phyloP scores from a whole-genome alignment of 2,888 invertebrate species.

The Drosophila anomelani region DNA sequence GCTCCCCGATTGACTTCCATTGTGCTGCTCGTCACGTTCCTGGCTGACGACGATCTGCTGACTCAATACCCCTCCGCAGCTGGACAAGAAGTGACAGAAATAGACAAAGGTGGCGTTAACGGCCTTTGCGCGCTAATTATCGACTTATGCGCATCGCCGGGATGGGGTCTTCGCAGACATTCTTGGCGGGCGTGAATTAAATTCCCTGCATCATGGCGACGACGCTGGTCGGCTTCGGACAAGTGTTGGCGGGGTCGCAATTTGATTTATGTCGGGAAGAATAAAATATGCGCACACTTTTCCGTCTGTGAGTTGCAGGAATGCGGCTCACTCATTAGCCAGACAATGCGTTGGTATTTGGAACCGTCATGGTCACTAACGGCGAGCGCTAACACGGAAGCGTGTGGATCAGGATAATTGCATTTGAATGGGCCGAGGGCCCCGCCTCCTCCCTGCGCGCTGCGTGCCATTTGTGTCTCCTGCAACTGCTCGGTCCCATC shows the following conservation, averaged over 20 bases:
- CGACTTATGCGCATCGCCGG: conserved; percentile 53
- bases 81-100: conserved; percentile 9
- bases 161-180: conserved; percentile 52
- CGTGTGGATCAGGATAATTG: conserved; percentile 17
- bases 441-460: background rate
- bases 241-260: conserved; percentile 27
- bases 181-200: conserved; percentile 76
- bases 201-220: conserved; percentile 50
- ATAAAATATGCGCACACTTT: conserved; percentile 63
- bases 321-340: conserved; percentile 70
- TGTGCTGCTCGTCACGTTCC: conserved; percentile 73
- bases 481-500: background rate
- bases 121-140: conserved; percentile 80
- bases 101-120: conserved; percentile 55
- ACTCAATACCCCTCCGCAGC: conserved; percentile 5
- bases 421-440: conserved; percentile 3
- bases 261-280: conserved; percentile 67
- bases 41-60: conserved; percentile 25
- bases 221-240: conserved; percentile 11
- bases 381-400: conserved; percentile 18
- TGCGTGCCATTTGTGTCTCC: background rate
- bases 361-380: conserved; percentile 38
- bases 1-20: conserved; percentile 65
- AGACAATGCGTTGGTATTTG: conserved; percentile 71
- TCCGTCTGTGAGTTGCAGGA: conserved; percentile 67